Conservation (phyloP, 2,888 invertebrate genomes). For the Buathra laborator region DNA sequence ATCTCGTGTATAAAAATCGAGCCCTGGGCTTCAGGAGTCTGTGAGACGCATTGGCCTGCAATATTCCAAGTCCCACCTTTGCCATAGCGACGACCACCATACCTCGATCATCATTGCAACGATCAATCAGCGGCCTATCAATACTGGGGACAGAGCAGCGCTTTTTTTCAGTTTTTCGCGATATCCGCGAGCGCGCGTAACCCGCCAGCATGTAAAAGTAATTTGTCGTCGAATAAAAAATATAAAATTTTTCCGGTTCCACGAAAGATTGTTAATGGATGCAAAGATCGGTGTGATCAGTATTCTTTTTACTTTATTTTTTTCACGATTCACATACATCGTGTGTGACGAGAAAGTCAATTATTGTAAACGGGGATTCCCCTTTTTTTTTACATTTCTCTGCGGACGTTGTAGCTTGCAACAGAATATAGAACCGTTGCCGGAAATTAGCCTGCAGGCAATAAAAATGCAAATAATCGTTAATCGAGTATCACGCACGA, state of each 20-base stretch:
- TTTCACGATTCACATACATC: neutral
- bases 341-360: neutral
- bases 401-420: slow-evolving; percentile 1
- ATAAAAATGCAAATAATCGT: slow-evolving; percentile 77
- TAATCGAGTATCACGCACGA: slow-evolving; percentile 72
- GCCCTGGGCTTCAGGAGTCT: too few relatives aligned
- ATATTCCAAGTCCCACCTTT: too few relatives aligned
- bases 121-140: too few relatives aligned
- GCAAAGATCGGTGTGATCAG: neutral
- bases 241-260: neutral
- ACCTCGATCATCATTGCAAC: too few relatives aligned
- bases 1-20: too few relatives aligned
- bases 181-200: too few relatives aligned
- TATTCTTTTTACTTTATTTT: neutral
- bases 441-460: slow-evolving; percentile 53
- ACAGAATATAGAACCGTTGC: slow-evolving; percentile 23
- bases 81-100: too few relatives aligned
- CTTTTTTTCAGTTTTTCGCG: too few relatives aligned
- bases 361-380: neutral
- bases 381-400: slow-evolving; percentile 22
- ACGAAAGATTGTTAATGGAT: neutral
- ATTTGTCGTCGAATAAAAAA: neutral
- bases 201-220: too few relatives aligned
- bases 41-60: too few relatives aligned
- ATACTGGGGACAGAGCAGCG: too few relatives aligned